Conservation (phyloP, 2,888 invertebrate genomes). For the Chalcosyrphus nemorum region DNA sequence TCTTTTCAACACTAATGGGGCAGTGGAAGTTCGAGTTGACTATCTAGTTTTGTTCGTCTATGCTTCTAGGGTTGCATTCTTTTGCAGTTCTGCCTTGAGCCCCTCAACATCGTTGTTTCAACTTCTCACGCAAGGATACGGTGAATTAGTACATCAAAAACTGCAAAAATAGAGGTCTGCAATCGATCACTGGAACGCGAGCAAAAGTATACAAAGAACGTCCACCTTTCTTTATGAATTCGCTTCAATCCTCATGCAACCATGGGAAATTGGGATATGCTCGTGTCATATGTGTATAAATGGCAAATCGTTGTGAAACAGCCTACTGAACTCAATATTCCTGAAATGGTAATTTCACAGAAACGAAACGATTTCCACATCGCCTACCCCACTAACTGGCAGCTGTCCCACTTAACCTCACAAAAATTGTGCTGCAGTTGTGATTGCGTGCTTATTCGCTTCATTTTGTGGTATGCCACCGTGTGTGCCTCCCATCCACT, state of each 20-base stretch:
- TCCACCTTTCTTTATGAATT: not conserved
- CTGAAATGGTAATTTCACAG: constrained; percentile 24
- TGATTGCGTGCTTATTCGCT: constrained; percentile 69
- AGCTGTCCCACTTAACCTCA: constrained; percentile 61
- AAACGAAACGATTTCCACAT: constrained; percentile 25
- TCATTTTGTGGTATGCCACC: constrained; percentile 71
- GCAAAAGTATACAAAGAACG: not conserved
- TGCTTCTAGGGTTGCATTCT: too few relatives aligned
- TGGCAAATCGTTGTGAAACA: not conserved
- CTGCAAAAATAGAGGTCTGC: too few relatives aligned
- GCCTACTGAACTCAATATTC: constrained; percentile 29
- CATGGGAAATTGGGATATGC: not conserved
- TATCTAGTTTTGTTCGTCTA: too few relatives aligned
- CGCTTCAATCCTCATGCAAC: not conserved
- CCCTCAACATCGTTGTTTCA: too few relatives aligned
- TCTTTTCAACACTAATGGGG: too few relatives aligned
- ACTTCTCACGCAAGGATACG: too few relatives aligned
- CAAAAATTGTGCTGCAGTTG: constrained; percentile 57
- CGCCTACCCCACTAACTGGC: constrained; percentile 30
- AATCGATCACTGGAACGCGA: too few relatives aligned
- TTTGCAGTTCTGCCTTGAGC: too few relatives aligned
- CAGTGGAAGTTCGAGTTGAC: too few relatives aligned
- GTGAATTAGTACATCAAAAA: too few relatives aligned
- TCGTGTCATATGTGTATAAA: not conserved
- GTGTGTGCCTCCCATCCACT: not conserved